Conservation (phyloP, 2,113 vertebrate species). For the Hiodon tergisus region DNA sequence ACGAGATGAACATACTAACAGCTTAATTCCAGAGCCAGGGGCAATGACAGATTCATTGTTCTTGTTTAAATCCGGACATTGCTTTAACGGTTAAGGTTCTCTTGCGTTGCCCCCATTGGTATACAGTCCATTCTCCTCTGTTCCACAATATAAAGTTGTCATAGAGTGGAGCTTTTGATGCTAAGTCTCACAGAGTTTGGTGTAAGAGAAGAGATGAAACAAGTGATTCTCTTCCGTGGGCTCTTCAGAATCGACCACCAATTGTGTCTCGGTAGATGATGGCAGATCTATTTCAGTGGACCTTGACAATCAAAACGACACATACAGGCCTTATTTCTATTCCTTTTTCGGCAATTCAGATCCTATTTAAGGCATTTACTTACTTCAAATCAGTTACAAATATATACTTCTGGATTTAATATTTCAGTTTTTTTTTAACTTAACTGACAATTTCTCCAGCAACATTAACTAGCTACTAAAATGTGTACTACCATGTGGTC, state of each 20-base stretch:
- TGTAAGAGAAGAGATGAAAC: conserved; percentile 22
- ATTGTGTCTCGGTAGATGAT: not conserved
- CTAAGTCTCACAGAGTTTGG: not conserved
- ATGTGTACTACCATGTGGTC: not conserved
- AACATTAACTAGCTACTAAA: not conserved
- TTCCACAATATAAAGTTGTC: not conserved
- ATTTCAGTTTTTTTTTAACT: not conserved
- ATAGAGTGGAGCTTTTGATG: not conserved
- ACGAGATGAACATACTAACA: no score
- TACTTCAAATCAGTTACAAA: no score
- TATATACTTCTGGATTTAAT: no score
- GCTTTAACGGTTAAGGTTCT: not conserved
- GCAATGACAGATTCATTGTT: no score
- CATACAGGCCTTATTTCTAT: conserved; percentile 56
- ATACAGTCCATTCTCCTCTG: not conserved
- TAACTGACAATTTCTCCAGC: not conserved
- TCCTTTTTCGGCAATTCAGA: conserved; percentile 34
- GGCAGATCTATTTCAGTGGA: not conserved
- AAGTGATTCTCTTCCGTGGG: conserved; percentile 60
- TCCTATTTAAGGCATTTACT: conserved; percentile 62
- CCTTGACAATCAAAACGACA: conserved; percentile 26
- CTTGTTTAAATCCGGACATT: no score
- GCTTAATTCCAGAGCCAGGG: no score
- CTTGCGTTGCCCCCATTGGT: not conserved
- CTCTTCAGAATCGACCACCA: conserved; percentile 41